A percentile compares a stretch with the other conserved stretches of the same genome.
phyloP scores from a whole-genome alignment of 2,113 vertebrate genomes.

The Papio anubis region DNA sequence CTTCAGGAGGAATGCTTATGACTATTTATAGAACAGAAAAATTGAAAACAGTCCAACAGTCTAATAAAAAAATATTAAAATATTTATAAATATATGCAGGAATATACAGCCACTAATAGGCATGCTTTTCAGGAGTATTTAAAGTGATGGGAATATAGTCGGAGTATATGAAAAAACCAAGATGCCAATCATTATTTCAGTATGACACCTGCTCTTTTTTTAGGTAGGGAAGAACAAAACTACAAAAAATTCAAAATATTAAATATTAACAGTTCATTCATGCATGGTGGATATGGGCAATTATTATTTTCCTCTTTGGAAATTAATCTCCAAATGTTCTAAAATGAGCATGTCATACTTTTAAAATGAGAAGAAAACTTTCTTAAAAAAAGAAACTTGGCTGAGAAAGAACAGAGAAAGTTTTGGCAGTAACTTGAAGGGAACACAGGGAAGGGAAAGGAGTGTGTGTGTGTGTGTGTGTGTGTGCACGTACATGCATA shows the following conservation, averaged over 20 bases:
- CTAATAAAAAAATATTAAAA: not conserved
- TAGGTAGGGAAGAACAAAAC: not conserved
- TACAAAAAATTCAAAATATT: not conserved
- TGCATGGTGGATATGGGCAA: not conserved
- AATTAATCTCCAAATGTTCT: not conserved
- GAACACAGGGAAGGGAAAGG: not conserved
- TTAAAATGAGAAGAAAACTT: constrained; percentile 41
- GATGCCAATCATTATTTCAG: not conserved
- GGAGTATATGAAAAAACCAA: not conserved
- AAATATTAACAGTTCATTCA: not conserved
- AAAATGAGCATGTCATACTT: not conserved
- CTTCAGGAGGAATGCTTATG: not conserved
- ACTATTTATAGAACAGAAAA: not conserved
- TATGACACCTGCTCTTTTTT: not conserved
- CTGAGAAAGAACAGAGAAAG: constrained; percentile 54
- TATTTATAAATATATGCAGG: not conserved
- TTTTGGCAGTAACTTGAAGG: constrained; percentile 52
- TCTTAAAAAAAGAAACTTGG: not conserved
- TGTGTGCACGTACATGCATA: not conserved
- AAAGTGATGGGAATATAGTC: not conserved
- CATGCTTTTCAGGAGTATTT: not conserved
- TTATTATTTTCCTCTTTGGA: constrained; percentile 34
- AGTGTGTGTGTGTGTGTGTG: not conserved
- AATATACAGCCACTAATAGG: not conserved
- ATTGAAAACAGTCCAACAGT: not conserved